Conservation (phyloP, 2,113 vertebrate species). For the Microtus oregoni region DNA sequence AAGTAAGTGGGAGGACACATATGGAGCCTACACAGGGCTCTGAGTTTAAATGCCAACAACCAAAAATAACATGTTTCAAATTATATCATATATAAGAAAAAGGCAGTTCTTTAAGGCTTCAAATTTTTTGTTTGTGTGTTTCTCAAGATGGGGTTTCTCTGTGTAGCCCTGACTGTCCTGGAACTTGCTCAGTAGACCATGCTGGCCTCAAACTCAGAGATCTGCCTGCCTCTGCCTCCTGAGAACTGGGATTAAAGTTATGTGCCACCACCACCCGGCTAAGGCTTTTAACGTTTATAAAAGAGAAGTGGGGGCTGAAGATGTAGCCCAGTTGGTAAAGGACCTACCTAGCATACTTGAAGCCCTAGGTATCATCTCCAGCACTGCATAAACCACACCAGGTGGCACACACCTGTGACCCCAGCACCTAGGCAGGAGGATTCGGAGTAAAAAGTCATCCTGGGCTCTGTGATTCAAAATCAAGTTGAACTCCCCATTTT, state of each 20-base stretch:
- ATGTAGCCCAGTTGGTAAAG: neutral
- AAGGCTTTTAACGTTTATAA: neutral
- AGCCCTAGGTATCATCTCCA: neutral
- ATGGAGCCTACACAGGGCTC: neutral
- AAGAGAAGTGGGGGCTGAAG: neutral
- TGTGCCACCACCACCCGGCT: no score
- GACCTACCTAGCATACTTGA: no score
- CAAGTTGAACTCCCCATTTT: no score
- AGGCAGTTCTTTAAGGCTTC: neutral
- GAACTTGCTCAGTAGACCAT: neutral
- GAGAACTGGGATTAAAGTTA: no score
- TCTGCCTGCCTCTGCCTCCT: no score
- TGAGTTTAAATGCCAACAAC: neutral
- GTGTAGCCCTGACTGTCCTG: neutral
- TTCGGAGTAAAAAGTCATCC: neutral
- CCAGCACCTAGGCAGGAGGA: neutral
- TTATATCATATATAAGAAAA: neutral
- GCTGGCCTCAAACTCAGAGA: no score
- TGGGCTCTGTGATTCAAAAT: neutral
- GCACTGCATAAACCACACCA: neutral
- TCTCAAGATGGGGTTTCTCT: neutral
- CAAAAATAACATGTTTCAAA: neutral
- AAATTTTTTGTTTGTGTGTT: neutral
- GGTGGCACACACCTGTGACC: neutral
- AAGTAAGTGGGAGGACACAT: no score